Conservation (phyloP, 2,113 vertebrate genomes). For the Cariama cristata region DNA sequence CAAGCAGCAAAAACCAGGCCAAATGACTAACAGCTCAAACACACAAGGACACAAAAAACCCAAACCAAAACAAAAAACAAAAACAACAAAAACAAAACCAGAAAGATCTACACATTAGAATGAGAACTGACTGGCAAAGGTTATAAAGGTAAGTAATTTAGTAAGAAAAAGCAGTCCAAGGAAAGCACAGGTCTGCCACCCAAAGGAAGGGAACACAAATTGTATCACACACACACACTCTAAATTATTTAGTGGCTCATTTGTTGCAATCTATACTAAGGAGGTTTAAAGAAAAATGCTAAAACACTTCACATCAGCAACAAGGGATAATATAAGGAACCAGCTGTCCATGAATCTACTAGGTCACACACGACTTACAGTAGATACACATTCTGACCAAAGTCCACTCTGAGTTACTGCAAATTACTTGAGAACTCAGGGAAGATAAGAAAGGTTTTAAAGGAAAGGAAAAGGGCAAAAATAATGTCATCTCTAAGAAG, state of each 20-base stretch:
- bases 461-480: not conserved
- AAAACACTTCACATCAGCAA: too few species aligned
- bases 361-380: not conserved
- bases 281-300: not conserved
- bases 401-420: not conserved
- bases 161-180: not conserved
- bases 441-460: not conserved
- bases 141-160: not conserved
- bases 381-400: not conserved
- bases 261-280: rapidly evolving
- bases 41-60: not conserved
- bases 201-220: not conserved
- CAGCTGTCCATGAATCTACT: not conserved
- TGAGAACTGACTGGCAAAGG: not conserved
- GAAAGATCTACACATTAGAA: not conserved
- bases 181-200: slow-evolving; percentile 40
- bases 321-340: not conserved
- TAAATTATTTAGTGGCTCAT: not conserved
- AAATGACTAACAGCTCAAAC: not conserved
- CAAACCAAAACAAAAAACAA: not conserved
- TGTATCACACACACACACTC: not conserved
- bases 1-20: not conserved
- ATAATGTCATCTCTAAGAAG: not conserved
- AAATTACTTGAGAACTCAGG: not conserved
- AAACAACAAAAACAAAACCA: not conserved